Base-by-base conservation (phyloP, 2,888 invertebrate species). In the Phrixothrix hirtus region DNA sequence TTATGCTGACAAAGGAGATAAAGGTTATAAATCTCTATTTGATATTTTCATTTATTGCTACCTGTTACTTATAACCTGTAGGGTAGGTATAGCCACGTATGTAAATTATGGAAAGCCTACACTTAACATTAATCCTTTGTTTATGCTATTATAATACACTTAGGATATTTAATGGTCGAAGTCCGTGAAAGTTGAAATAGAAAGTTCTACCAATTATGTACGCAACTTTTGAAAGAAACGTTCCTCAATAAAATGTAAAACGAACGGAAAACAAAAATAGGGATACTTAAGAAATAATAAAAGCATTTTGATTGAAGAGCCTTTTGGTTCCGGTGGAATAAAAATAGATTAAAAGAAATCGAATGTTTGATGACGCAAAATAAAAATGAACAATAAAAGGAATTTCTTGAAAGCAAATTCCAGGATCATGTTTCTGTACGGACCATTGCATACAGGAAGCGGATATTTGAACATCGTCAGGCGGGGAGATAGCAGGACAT, bases 391-490 rank as follows among this genome's bases (percentile, higher is more conserved):
- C 52, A 46, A 54, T 50, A 51, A 55, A 57, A 32, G 15, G 54
- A 51, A 52, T 54, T 55, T 57, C 42, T 47, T 45, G 56, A 51
- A 57, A 58, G 54, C 54, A 56, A 58, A 60, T 60, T 57, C 51
- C 43, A 45, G 52, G 45, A 53, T 58, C 52, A 55, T 54, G 55
- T 53, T 38, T 55, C 48, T 21, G 47, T 39, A 58, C 57, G 57
- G 53, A 57, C 55, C 60, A 57, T 60, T 60, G 60, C 44, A 48
- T 45, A 17, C 55, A 48, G 50, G 55, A 54, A 58, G 37, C 58
- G 60, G 58, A 60, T 60, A 59, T 58, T 60, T 58, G 58, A 60
- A 52, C 47, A 50, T 52, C 49, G 36, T 43, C 47, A 41, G 53
- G 56, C 47, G 55, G 51, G 42, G 56, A 56, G 43, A 52, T 36